Conservation (phyloP, 2,113 vertebrate species). For the Patagioenas fasciata region DNA sequence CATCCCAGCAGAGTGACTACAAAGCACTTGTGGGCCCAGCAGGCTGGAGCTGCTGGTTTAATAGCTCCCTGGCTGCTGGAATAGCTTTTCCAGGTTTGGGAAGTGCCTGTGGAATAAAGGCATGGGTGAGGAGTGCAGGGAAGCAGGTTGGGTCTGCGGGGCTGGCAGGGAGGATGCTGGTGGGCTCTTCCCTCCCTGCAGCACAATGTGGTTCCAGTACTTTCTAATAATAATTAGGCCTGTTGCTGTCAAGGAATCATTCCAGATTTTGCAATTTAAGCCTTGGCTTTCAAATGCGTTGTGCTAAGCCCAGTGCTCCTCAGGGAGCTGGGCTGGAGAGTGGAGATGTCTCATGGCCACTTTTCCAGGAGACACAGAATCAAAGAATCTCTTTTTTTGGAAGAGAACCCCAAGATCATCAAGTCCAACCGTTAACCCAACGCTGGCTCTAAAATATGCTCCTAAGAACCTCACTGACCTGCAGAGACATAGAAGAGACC, state of each 20-base stretch:
- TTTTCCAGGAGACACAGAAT: background rate
- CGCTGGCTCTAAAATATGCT: too few species aligned
- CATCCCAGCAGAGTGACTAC: too few species aligned
- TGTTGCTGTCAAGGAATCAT: background rate
- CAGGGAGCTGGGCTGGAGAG: background rate
- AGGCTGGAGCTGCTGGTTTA: background rate
- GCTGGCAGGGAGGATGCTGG: background rate
- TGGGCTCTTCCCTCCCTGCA: background rate
- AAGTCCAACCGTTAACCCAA: too few species aligned
- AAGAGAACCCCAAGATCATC: too few species aligned
- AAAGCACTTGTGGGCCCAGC: background rate
- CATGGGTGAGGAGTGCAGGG: too few species aligned
- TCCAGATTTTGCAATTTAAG: background rate
- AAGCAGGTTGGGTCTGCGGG: background rate
- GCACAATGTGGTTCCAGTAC: background rate
- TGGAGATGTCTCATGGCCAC: background rate
- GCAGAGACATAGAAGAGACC: background rate
- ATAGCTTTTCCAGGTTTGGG: background rate
- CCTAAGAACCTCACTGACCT: too few species aligned
- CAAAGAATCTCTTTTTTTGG: too few species aligned
- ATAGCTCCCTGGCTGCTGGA: background rate
- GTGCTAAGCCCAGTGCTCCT: fast-evolving
- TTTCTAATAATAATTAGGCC: conserved; percentile 13
- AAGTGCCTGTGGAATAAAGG: background rate
- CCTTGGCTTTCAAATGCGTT: background rate